Evolutionary conservation across 2,888 invertebrate species (phyloP), one percentile per base, ranked within the genome.

Genomic region (Polietes domitor): DNA sequence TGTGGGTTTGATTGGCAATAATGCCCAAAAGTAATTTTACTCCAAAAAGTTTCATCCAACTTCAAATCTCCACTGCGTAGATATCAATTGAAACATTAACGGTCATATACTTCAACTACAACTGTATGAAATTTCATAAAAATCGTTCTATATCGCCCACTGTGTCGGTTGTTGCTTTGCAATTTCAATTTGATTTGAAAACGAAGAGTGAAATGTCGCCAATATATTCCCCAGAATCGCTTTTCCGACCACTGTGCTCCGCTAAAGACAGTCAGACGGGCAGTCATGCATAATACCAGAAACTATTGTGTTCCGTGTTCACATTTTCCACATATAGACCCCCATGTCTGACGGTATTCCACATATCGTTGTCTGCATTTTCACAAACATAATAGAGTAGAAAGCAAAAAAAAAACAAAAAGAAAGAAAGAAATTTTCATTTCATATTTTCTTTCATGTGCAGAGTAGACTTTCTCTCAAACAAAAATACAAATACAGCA

Each of bases 401-500:
- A 53, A 32, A 32, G 15, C 65, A 41, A 19, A 19, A 19, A 19
- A 19, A 65, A 37, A 41, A 26, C 15, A 61, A 24, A 61, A 61
- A 19, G 19, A 61, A 26, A 61, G 19, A 37, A 61, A 9, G 37
- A 37, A 63, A 65, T 37, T 65, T 53, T 12, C 19, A 41, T 65
- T 65, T 65, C 65, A 65, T 19, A 65, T 65, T 65, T 65, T 65
- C 65, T 65, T 37, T 65, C 41, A 65, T 65, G 17, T 65, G 65
- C 26, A 55, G 55, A 9, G 21, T 28, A 28, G 61, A 65, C 65
- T 65, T 65, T 65, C 65, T 65, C 65, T 41, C 2, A 41, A 77
- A 47, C n/a, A 19, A 63, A 63, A 47, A 32, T 0, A 68, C n/a
- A 47, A 68, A 17, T 47, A 55, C 3, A 55, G 19, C 37, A 17